Evolutionary conservation across 2,888 invertebrate species (phyloP), one percentile per base, ranked within the genome.

Genomic region (Eristalis pertinax): DNA sequence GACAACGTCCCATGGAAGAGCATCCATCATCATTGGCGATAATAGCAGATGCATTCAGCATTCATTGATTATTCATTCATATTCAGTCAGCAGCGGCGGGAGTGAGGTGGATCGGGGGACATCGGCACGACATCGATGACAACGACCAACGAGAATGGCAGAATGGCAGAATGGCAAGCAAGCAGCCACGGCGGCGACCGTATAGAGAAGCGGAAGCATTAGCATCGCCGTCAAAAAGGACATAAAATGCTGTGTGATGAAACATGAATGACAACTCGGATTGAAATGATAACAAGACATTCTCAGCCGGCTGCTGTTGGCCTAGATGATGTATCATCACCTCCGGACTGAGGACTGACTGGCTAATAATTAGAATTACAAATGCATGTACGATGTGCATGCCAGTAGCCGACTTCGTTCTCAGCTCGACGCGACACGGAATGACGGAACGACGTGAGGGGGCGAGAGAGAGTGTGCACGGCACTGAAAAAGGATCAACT

Each of bases 31-130:
- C 72, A 73, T 68, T 83, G 77, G 50, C 56, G 60, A 58, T 78
- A 83, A 83, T 83, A 35, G 32, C 77, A 74, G 68, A 77, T 83
- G 83, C 77, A 77, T 83, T 73, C 83, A 68, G 50, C 68, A 63
- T 73, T 83, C 77, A 83, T 78, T 77, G 77, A 78, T 83, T 83
- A 83, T 83, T 83, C 77, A 77, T 83, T 77, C 63, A 62, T 63
- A 74, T 62, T 68, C 83, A 67, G 50, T 50, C 29, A 68, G 67
- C 58, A 77, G 68, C 7, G 43, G 29, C 5, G 29, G 29, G 29
- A n/a, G n/a, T n/a, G 2, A 5, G 29, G 2, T 2, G 26, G 2
- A 4, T 5, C 4, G 70, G 62, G 43, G 62, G 76, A 67, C 70
- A 75, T 69, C 26, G 24, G 24, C 60, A 67, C 64, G 69, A 58